phyloP scores from a whole-genome alignment of 2,888 invertebrate genomes.

The Volucella bombylans region DNA sequence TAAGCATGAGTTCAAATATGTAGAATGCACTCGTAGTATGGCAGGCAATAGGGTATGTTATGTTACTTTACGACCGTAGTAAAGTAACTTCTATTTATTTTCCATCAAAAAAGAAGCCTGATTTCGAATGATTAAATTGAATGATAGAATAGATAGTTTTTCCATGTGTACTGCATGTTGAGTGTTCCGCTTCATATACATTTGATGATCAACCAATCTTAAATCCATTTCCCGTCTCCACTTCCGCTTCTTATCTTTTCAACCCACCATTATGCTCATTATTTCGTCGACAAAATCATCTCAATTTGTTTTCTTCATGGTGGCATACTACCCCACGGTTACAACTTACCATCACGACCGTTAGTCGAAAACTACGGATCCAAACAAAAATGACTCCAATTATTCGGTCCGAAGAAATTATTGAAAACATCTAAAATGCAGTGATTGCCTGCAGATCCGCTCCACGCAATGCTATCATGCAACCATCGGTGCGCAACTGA shows the following conservation, averaged over 20 bases:
- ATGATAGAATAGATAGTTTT: neutral
- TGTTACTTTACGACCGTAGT: no score
- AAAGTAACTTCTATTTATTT: no score
- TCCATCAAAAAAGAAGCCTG: no score
- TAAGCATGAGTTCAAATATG: no score
- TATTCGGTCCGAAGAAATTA: slow-evolving; percentile 24
- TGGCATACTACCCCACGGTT: neutral
- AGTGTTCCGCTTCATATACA: slow-evolving; percentile 6
- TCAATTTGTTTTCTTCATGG: neutral
- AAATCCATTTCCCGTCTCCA: neutral
- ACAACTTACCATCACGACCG: slow-evolving; percentile 10
- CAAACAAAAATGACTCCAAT: slow-evolving; percentile 20
- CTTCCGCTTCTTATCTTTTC: slow-evolving; percentile 17
- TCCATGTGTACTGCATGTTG: neutral
- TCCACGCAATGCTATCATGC: slow-evolving; percentile 43
- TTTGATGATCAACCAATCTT: neutral
- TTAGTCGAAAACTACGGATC: neutral
- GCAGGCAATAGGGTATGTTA: no score
- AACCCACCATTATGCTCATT: neutral
- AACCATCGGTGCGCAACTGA: slow-evolving; percentile 56
- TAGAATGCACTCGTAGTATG: no score
- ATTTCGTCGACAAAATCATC: slow-evolving; percentile 7
- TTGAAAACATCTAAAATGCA: slow-evolving; percentile 42
- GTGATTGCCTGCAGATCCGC: slow-evolving; percentile 18
- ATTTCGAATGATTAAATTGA: no score